Base-by-base conservation (phyloP, 2,888 invertebrate genomes). In the Celastrina argiolus region DNA sequence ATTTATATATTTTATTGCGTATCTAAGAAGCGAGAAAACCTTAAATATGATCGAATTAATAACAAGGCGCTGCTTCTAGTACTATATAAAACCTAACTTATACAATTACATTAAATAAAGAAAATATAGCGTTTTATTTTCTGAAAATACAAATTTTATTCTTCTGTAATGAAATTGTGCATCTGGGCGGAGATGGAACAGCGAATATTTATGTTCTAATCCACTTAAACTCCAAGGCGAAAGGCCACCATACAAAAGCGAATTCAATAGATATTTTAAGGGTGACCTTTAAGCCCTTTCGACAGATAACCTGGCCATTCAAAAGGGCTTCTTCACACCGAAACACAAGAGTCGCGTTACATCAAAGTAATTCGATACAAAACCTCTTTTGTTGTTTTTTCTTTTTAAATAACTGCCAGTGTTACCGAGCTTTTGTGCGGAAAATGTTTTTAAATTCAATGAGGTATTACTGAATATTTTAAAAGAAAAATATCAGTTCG, bases 271-370 rank as follows among this genome's bases (percentile, higher is more conserved):
- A 73, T 66, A 71, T 70, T 70, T 68, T 68, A 75, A 75, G 71
- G 72, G 74, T 79, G 83, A 85, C 86, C 87, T 85, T 87, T 83
- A 73, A 73, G 77, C 74, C 70, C 78, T 81, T 83, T 82, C 82
- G 80, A 71, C 75, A 77, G 80, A 82, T 77, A 83, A 82, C 80
- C 79, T 81, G 83, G 79, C 85, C 85, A 86, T 85, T 85, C 84
- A 85, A 87, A 81, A 69, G 79, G 71, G 74, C 76, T 77, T 79
- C 81, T 81, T 74, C 75, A 76, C 77, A 42, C 39, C 64, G 73
- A 72, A 69, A 68, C 68, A 69, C 70, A 69, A 69, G 56, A 67
- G 65, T 66, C 63, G 56, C 56, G 68, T 58, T 64, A 59, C 58
- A 41, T 66, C 59, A 66, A 66, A 66, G 65, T 56, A 56, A 65